Conservation (phyloP, 1,140 invertebrate genomes). For the Aphidius gifuensis region DNA sequence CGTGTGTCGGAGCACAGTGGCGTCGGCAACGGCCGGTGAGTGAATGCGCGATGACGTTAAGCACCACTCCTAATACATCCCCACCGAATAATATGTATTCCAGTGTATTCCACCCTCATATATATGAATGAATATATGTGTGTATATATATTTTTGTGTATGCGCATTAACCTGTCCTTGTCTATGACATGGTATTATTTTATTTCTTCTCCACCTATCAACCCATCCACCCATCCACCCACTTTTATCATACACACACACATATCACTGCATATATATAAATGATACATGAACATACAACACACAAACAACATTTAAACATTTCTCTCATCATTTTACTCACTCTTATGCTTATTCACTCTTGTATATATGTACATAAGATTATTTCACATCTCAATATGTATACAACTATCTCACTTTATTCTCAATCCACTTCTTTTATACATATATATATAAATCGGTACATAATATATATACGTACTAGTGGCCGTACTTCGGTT, state of each 20-base stretch:
- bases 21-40: slow-evolving; percentile 53
- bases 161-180: not conserved
- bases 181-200: not conserved
- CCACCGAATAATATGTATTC: slow-evolving; percentile 32
- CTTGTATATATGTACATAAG: too few species aligned
- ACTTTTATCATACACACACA: slow-evolving; percentile 7
- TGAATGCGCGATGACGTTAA: slow-evolving; percentile 49
- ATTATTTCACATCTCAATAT: too few species aligned
- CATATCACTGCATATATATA: slow-evolving; percentile 6
- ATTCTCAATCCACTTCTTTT: too few species aligned
- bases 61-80: slow-evolving; percentile 47
- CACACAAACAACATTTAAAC: too few species aligned
- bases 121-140: not conserved
- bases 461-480: too few species aligned
- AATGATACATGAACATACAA: too few species aligned
- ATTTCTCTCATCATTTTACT: too few species aligned
- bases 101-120: slow-evolving; percentile 19
- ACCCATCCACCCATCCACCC: not conserved
- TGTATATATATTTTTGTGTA: not conserved
- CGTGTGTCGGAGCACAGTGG: slow-evolving; percentile 33
- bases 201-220: slow-evolving; percentile 3
- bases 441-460: too few species aligned
- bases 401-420: too few species aligned
- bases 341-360: too few species aligned
- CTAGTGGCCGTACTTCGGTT: not conserved